Base-by-base conservation (phyloP, 2,113 vertebrate species). In the Corythoichthys haematopterus region DNA sequence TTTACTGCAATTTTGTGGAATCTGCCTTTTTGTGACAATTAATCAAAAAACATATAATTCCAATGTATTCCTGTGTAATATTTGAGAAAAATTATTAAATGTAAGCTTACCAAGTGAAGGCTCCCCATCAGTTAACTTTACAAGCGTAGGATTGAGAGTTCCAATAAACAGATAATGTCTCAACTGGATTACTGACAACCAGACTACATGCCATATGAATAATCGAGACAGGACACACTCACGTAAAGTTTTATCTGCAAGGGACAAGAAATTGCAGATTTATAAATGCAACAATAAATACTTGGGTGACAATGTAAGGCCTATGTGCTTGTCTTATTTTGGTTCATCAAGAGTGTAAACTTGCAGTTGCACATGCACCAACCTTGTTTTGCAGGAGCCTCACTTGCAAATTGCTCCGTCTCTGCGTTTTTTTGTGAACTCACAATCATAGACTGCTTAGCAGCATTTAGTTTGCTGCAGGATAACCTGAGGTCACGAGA, bases 131-230 rank as follows among this genome's bases (percentile, higher is more conserved):
- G 94, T 91, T 76, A 97, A 74, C 36, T 78, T 90, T 52, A 83
- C 86, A 2, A 98, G 89, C 70, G 92, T 92, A 0, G 94, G 89
- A 88, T 97, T 95, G 57, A 98, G 92, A 11, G 93, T 95, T 14
- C 95, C 94, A 0, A 98, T 97, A 85, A 98, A 98, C 70, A 98
- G 85, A 75, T 94, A 94, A 40, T 96, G 94, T 45, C 95, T 92
- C 64, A 98, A 72, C 89, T 98, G 96, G 87, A 96, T 95, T 66
- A 91, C 84, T 0, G 96, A 96, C 61, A 98, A 80, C 95, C 96
- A 98, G 3, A 89, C 9, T 71, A 96, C 75, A n/a, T 97, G 95
- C 76, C 87, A 93, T 59, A 79, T 1, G 0, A 96, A 96, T 66
- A 94, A 88, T 85, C 69, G 68, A n/a, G 96, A 95, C 55, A 92